phyloP scores from a whole-genome alignment of 2,797 vertebrate species.

The Pseudotriccus pelzelni region DNA sequence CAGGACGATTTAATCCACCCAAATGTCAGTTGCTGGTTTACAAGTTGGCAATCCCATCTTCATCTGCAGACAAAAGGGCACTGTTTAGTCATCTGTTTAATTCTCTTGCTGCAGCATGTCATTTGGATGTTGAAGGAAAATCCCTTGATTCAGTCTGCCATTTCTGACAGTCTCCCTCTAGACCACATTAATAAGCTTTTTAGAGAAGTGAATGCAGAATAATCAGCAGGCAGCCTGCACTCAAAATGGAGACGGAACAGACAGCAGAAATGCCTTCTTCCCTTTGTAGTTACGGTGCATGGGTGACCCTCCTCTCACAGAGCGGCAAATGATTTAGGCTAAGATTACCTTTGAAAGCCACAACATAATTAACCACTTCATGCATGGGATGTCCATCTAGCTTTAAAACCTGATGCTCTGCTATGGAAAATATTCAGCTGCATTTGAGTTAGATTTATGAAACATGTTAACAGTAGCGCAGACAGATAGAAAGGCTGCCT shows the following conservation, averaged over 20 bases:
- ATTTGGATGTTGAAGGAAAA: slow-evolving; percentile 81
- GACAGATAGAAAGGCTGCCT: slow-evolving; percentile 56
- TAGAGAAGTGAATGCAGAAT: slow-evolving; percentile 77
- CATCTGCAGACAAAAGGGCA: slow-evolving; percentile 80
- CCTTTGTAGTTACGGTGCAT: slow-evolving; percentile 50
- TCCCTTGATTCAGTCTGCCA: slow-evolving; percentile 81
- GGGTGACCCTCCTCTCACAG: slow-evolving; percentile 56
- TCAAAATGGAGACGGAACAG: slow-evolving; percentile 72
- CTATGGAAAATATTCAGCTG: slow-evolving; percentile 37
- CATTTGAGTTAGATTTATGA: slow-evolving; percentile 70
- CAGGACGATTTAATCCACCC: slow-evolving; percentile 80
- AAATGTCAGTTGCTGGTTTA: slow-evolving; percentile 80
- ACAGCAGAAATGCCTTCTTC: slow-evolving; percentile 51
- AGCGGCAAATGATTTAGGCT: slow-evolving; percentile 28
- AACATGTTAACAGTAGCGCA: slow-evolving; percentile 58
- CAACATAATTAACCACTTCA: slow-evolving; percentile 43
- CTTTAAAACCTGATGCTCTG: slow-evolving; percentile 16
- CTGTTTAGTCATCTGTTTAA: slow-evolving; percentile 84
- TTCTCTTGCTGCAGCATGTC: slow-evolving; percentile 79
- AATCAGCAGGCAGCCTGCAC: slow-evolving; percentile 73
- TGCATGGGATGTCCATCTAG: not conserved
- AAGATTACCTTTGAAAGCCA: slow-evolving; percentile 62
- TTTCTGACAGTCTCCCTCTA: slow-evolving; percentile 83
- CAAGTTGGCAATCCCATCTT: slow-evolving; percentile 80
- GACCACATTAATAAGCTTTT: slow-evolving; percentile 83